Conservation (phyloP, 2,888 invertebrate genomes). For the Stratiomys singularior region DNA sequence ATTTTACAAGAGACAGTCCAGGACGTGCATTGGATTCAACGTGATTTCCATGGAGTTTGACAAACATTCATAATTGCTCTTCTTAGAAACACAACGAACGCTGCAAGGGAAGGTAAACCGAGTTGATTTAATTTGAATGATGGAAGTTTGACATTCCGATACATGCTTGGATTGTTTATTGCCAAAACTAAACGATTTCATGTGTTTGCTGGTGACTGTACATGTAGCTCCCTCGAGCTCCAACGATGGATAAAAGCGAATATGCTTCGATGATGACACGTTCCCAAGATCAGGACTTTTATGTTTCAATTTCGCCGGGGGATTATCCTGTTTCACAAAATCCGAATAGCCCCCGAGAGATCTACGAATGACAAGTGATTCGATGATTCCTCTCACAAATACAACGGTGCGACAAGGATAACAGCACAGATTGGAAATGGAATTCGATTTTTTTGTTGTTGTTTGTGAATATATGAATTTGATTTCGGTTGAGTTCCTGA, state of each 20-base stretch:
- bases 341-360: conserved; percentile 35
- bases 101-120: too few relatives aligned
- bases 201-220: not conserved
- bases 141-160: too few relatives aligned
- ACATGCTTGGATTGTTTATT: too few relatives aligned
- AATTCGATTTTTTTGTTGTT: conserved; percentile 34
- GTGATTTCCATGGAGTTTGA: too few relatives aligned
- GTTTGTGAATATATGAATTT: conserved; percentile 30
- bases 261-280: conserved; percentile 43
- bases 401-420: conserved; percentile 21
- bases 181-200: too few relatives aligned
- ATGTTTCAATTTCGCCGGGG: conserved; percentile 47
- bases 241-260: conserved; percentile 32
- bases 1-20: too few relatives aligned
- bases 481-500: conserved; percentile 28
- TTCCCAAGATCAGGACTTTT: conserved; percentile 42
- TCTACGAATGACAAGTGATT: conserved; percentile 45
- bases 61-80: too few relatives aligned
- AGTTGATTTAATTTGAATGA: too few relatives aligned
- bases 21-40: too few relatives aligned
- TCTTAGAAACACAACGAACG: too few relatives aligned
- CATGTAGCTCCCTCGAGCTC: not conserved
- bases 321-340: conserved; percentile 44
- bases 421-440: conserved; percentile 41
- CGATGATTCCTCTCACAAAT: conserved; percentile 36